Conservation (phyloP, 1,140 invertebrate genomes). For the Galleria mellonella region DNA sequence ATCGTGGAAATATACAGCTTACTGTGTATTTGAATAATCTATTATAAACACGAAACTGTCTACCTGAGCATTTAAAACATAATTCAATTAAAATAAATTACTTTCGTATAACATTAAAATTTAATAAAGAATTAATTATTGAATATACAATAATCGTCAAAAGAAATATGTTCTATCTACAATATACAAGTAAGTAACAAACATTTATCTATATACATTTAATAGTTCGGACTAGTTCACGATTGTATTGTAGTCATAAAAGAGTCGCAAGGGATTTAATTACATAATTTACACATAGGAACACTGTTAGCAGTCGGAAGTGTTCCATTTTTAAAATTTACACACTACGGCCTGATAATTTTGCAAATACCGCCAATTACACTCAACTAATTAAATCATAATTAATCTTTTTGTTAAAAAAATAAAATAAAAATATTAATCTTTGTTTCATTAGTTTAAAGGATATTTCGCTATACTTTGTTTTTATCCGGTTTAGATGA, state of each 20-base stretch:
- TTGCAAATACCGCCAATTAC: too few relatives aligned
- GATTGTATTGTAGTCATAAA: conserved; percentile 61
- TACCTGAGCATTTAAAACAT: conserved; percentile 55
- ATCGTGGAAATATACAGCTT: conserved; percentile 39
- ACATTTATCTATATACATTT: conserved; percentile 72
- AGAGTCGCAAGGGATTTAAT: conserved; percentile 30
- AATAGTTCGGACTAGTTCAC: conserved; percentile 68
- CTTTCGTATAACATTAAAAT: conserved; percentile 48
- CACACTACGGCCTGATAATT: too few relatives aligned
- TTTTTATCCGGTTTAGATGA: too few relatives aligned
- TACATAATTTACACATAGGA: conserved; percentile 58
- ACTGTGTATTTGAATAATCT: conserved; percentile 12
- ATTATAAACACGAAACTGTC: conserved; percentile 12
- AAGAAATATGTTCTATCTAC: conserved; percentile 71
- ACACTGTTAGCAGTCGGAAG: conserved; percentile 27
- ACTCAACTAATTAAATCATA: too few relatives aligned
- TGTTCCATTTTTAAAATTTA: too few relatives aligned
- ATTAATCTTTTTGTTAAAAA: conserved; percentile 8
- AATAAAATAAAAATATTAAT: too few relatives aligned
- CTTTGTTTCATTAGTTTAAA: too few relatives aligned
- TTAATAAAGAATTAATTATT: conserved; percentile 54
- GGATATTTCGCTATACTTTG: too few relatives aligned
- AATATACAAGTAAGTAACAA: conserved; percentile 74
- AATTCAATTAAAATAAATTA: conserved; percentile 56
- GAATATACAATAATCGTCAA: conserved; percentile 67